phyloP scores from a whole-genome alignment of 2,797 vertebrate species.

The Geotrypetes seraphini region DNA sequence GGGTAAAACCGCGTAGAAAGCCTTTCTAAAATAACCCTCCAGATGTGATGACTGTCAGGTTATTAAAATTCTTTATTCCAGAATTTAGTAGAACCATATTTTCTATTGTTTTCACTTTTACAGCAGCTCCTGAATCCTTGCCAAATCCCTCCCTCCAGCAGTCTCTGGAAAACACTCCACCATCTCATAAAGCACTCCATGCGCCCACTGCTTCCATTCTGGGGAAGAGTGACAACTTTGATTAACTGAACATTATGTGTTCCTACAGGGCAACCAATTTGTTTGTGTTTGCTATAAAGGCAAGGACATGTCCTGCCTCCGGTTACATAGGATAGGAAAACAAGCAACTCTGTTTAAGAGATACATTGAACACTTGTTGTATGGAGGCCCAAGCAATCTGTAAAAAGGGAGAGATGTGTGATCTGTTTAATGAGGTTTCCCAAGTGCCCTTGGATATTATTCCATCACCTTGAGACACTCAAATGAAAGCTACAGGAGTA shows the following conservation, averaged over 20 bases:
- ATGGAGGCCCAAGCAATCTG: slow-evolving; percentile 2
- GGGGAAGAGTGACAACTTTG: slow-evolving; percentile 4
- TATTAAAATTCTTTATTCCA: neutral
- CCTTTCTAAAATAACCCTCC: no score
- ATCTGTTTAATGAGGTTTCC: slow-evolving; percentile 1
- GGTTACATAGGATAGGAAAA: slow-evolving; percentile 7
- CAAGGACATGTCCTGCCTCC: slow-evolving; percentile 7
- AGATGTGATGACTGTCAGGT: no score
- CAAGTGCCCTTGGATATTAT: neutral
- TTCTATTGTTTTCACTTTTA: neutral
- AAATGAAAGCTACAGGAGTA: neutral
- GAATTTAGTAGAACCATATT: no score
- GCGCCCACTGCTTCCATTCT: neutral
- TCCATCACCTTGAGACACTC: neutral
- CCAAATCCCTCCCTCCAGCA: neutral
- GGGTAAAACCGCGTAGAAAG: no score
- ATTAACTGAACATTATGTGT: slow-evolving; percentile 5
- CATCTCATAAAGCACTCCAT: neutral
- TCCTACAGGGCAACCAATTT: slow-evolving; percentile 1
- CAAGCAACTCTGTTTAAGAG: neutral
- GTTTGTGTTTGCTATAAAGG: slow-evolving; percentile 9
- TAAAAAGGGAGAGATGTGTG: neutral
- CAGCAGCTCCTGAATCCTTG: no score
- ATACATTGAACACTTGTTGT: slow-evolving; percentile 1
- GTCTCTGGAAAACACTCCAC: neutral